A percentile compares a stretch with the other conserved stretches of the same genome.
Conservation (phyloP, 2,797 vertebrate species). For the Gymnothorax javanicus region DNA sequence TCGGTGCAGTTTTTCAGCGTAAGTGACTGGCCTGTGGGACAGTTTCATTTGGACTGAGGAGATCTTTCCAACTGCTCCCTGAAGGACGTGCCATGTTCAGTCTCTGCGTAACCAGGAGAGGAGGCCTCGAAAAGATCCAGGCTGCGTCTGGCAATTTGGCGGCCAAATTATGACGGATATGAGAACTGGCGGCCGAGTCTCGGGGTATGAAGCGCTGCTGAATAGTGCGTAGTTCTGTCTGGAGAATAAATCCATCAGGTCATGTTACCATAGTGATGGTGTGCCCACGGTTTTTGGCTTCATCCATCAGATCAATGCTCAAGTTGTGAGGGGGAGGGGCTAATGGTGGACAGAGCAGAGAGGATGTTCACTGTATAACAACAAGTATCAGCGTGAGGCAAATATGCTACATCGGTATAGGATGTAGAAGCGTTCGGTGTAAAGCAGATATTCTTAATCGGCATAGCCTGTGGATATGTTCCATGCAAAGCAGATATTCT, state of each 20-base stretch:
- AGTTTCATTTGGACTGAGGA: conserved; percentile 34
- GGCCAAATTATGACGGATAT: conserved; percentile 46
- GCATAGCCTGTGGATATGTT: neutral
- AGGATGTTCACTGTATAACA: neutral
- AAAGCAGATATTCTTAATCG: neutral
- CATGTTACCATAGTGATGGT: neutral
- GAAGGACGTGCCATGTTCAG: conserved; percentile 37
- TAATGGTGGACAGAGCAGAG: neutral
- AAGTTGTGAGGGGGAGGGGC: neutral
- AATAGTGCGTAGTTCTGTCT: conserved; percentile 45
- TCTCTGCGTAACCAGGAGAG: conserved; percentile 5
- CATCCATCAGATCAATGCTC: conserved; percentile 1
- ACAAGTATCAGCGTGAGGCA: neutral
- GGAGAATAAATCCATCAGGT: conserved; percentile 30
- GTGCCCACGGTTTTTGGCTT: neutral
- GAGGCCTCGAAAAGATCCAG: conserved; percentile 37
- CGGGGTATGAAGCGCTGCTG: conserved; percentile 39
- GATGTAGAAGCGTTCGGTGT: too few species aligned
- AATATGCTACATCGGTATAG: neutral
- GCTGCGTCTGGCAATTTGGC: conserved; percentile 24
- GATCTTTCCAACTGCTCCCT: conserved; percentile 29
- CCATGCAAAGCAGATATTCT: neutral
- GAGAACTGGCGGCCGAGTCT: conserved; percentile 35
- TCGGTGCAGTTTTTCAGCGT: too few species aligned
- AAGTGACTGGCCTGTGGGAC: conserved; percentile 30